Base-by-base conservation (phyloP, 2,113 vertebrate species). In the Phyllopteryx taeniolatus region DNA sequence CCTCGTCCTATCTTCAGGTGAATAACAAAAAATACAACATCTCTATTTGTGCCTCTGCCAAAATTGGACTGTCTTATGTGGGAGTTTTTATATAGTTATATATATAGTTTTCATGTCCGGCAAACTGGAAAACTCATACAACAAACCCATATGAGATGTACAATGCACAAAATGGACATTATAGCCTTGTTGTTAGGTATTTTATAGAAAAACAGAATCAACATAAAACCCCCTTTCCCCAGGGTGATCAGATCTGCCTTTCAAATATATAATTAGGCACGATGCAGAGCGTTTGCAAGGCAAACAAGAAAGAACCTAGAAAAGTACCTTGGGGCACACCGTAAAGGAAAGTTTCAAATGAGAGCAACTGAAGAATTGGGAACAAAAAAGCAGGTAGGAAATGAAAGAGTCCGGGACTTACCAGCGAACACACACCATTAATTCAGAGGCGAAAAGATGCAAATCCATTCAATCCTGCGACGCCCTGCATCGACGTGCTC, bases 291-390 rank as follows among this genome's bases (percentile, higher is more conserved):
- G 19, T 53, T 49, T n/a, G 49, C 27, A 68, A 54, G 47, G 67
- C 47, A 68, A 53, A 68, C 27, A 68, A 39, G 33, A 53, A 17
- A 54, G 61, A 54, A 70, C 14, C 53, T 7, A 33, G 64, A 71
- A 67, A 47, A 51, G 33, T 43, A 35, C 56, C 63, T 39, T 67
- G 53, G 69, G 33, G 33, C 31, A 71, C 63, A 70, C 46, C 62
- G 64, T 15, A 51, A 42, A n/a, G 44, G 67, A 56, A 17, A 54
- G 35, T 43, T 65, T 47, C 64, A 68, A 31, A 68, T 8, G 49
- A 54, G 47, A 68, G 49, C 33, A 68, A 13, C 10, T 33, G 31
- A 54, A 20, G 27, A 53, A 33, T 12, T 60, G 57, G 27, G 15
- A 27, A 31, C 27, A 60, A 60, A 56, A 60, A 31, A 67, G 61